phyloP scores from a whole-genome alignment of 2,797 vertebrate species.

The Hippopotamyrus pictus region DNA sequence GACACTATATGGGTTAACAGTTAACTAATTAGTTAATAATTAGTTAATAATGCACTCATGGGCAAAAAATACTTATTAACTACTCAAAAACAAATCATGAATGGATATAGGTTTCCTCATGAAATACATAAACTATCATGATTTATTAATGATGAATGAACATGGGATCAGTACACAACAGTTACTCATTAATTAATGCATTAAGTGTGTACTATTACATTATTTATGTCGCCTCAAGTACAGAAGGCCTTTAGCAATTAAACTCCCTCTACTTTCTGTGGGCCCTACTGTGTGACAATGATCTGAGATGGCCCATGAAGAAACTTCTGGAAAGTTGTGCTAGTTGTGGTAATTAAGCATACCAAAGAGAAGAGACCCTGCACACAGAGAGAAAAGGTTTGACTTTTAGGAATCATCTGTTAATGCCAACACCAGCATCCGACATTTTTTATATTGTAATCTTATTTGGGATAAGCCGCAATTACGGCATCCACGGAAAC shows the following conservation, averaged over 20 bases:
- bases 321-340: not conserved
- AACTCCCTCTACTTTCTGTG: not conserved
- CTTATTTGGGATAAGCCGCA: not conserved
- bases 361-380: not conserved
- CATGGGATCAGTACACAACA: not conserved
- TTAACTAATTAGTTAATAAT: not conserved
- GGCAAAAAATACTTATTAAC: not conserved
- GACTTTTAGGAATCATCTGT: not conserved
- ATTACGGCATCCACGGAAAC: not conserved
- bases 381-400: not conserved
- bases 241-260: not conserved
- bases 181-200: not conserved
- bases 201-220: not conserved
- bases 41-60: not conserved
- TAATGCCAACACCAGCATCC: not conserved
- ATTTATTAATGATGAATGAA: not conserved
- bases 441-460: not conserved
- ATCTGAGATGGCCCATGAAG: not conserved
- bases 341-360: not conserved
- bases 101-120: not conserved
- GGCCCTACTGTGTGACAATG: not conserved
- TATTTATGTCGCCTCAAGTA: not conserved
- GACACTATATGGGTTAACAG: not conserved
- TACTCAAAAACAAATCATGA: too few relatives aligned
- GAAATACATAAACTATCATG: not conserved